Conservation (phyloP, 2,113 vertebrate genomes). For the Plotosus lineatus region DNA sequence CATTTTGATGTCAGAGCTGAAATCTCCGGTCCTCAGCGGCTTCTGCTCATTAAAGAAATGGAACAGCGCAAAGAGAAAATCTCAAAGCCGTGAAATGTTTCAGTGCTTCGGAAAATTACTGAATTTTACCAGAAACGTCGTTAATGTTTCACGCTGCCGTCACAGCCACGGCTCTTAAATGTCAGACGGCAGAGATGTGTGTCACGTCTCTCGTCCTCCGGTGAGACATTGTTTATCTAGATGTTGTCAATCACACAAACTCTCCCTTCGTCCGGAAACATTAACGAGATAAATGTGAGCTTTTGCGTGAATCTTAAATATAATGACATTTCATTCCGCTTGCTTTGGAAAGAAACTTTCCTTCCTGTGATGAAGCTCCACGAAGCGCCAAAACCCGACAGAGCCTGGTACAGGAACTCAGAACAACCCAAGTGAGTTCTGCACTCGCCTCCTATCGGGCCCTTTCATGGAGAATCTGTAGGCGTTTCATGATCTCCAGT, state of each 20-base stretch:
- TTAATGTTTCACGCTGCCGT: neutral
- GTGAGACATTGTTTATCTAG: constrained; percentile 27
- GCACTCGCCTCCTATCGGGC: neutral
- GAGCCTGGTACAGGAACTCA: neutral
- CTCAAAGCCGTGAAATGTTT: neutral
- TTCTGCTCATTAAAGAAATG: neutral
- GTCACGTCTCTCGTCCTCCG: neutral
- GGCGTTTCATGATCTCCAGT: no score
- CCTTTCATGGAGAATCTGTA: neutral
- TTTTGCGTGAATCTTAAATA: neutral
- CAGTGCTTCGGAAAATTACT: neutral
- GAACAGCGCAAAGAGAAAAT: neutral
- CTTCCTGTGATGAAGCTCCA: neutral
- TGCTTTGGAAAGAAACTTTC: neutral
- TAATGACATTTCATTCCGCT: neutral
- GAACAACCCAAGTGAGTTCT: neutral
- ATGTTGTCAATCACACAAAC: neutral
- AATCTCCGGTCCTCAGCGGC: neutral
- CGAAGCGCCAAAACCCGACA: neutral
- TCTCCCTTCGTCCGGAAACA: neutral
- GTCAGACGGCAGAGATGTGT: constrained; percentile 7
- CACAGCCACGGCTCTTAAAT: constrained; percentile 11
- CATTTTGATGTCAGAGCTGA: neutral
- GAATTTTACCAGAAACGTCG: neutral
- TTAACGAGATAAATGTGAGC: neutral